Evolutionary conservation across 2,888 invertebrate species (phyloP).

Genomic region (Ditula angustiorana): DNA sequence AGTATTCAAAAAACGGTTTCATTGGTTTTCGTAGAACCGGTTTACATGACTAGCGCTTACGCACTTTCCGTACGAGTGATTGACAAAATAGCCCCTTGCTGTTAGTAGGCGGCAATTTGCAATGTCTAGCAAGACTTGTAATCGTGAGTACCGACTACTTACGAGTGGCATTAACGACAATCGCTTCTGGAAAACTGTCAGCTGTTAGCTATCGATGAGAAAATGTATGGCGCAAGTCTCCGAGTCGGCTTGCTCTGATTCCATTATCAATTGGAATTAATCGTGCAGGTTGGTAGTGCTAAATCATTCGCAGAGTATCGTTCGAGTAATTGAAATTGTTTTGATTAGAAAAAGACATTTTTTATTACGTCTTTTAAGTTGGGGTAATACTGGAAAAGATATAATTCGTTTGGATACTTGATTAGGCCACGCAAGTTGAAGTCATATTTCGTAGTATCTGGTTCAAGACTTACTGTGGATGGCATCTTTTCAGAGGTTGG

Average conservation of each 20-base stretch:
- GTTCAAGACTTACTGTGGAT: too few relatives aligned
- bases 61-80: constrained; percentile 38
- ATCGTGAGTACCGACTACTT: constrained; percentile 49
- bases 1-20: too few relatives aligned
- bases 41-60: constrained; percentile 22
- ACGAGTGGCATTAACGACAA: constrained; percentile 45
- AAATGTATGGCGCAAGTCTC: constrained; percentile 13
- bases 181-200: constrained; percentile 55
- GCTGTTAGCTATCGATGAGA: constrained; percentile 46
- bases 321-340: constrained; percentile 9
- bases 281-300: constrained; percentile 11
- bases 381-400: background rate
- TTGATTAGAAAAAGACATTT: background rate
- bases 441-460: too few relatives aligned
- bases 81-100: constrained; percentile 43
- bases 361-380: background rate
- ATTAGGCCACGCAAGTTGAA: too few relatives aligned
- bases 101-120: constrained; percentile 55
- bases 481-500: too few relatives aligned
- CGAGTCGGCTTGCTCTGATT: background rate
- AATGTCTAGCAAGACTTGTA: constrained; percentile 52
- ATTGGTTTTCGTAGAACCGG: too few relatives aligned
- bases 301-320: constrained; percentile 1
- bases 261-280: constrained; percentile 28
- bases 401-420: too few relatives aligned